Evolutionary conservation across 2,888 invertebrate species (phyloP), one percentile per base, ranked within the genome.

Genomic region (Chalcosyrphus nemorum): DNA sequence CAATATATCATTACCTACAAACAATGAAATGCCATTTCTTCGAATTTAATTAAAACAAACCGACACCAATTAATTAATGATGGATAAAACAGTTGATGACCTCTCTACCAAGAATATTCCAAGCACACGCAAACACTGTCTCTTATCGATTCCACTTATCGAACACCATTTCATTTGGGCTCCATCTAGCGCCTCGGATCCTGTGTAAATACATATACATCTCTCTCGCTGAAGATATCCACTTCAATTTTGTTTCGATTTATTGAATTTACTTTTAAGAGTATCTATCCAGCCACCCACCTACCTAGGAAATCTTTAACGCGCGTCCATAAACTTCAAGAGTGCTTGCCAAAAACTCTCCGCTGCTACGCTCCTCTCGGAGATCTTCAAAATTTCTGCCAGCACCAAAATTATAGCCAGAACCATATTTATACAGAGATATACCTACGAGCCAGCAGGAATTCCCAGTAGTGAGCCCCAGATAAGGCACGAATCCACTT

Each of bases 221-320:
- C n/a, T n/a, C n/a, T n/a, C n/a, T n/a, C n/a, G n/a, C n/a, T n/a
- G n/a, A 21, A 38, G 65, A 63, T 41, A 75, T 56, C 68, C 61
- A 59, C 71, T 65, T 54, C 76, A 61, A 59, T 77, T 82, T 56
- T 7, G 72, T 56, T 77, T 77, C 78, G 82, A 82, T 78, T 82
- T 77, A 82, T 77, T 68, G 82, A 82, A 66, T 81, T 81, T 76
- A 57, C 71, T 81, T 75, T 81, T 76, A 19, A 63, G 74, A 61
- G 41, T 17, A 57, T 27, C 27, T 32, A 47, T 35, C 0, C 13
- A 13, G 13, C 11, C 32, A 3, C 19, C 38, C 29, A 15, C 27
- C 2, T 6, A 13, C 41, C 6, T 9, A 17, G 27, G 35, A 45
- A 63, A 74, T 63, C 43, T 74, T 66, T 76, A 68, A 68, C 66